These are phyloP conservation scores for Charina bottae DNA, from an alignment of 2,113 vertebrate genomes.

Conservation along the genomic window DNA sequence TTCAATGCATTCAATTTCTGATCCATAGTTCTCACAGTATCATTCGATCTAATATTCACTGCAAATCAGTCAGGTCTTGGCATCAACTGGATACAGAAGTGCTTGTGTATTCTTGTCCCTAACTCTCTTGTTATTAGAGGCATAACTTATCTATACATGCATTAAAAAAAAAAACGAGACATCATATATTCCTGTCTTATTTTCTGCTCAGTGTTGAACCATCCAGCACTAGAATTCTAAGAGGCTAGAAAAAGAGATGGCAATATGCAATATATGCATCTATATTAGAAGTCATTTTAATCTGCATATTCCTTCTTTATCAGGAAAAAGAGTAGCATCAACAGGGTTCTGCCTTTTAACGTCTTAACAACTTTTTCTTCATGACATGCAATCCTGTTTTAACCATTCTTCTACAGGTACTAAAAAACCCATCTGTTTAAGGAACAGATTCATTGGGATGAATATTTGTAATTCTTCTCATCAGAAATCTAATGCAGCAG, in stretches of 20 bases:
- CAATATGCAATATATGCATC: not conserved
- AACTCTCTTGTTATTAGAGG: not conserved
- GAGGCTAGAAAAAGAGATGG: not conserved
- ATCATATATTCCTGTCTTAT: not conserved
- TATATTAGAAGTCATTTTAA: too few species aligned
- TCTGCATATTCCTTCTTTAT: too few species aligned
- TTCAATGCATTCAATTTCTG: not conserved
- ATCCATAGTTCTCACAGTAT: not conserved
- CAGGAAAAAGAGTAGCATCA: not conserved
- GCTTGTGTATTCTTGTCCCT: not conserved
- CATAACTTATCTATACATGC: not conserved
- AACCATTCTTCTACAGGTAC: too few species aligned
- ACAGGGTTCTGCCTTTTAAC: not conserved
- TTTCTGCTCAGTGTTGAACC: not conserved
- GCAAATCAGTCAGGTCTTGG: not conserved
- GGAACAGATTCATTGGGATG: too few species aligned
- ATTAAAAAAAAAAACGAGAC: not conserved
- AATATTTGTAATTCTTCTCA: too few species aligned
- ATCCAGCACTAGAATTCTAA: not conserved
- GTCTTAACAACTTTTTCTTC: too few species aligned
- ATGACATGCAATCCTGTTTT: too few species aligned
- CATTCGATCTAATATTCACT: not conserved
- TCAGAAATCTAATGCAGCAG: too few species aligned
- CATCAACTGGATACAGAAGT: not conserved
- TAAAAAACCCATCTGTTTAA: too few species aligned